Percentiles rank a stretch among this genome's conserved stretches.
phyloP scores from a whole-genome alignment of 2,113 vertebrate species.

The Pheucticus melanocephalus region DNA sequence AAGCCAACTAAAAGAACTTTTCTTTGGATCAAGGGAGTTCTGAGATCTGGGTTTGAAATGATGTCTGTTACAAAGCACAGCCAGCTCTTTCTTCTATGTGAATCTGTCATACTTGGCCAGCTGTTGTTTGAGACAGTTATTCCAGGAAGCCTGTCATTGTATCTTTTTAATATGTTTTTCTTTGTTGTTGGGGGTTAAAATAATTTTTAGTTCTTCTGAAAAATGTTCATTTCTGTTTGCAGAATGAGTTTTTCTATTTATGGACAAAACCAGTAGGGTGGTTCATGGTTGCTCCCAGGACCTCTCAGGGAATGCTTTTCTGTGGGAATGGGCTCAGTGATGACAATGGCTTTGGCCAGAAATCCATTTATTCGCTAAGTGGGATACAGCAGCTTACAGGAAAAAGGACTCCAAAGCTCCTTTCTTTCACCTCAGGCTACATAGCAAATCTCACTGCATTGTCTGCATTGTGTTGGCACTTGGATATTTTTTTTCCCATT shows the following conservation, averaged over 20 bases:
- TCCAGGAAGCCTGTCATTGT: conserved; percentile 15
- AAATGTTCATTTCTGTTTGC: not conserved
- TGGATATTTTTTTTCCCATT: not conserved
- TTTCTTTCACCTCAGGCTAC: not conserved
- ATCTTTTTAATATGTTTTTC: not conserved
- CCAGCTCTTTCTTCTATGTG: not conserved
- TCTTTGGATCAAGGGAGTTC: conserved; percentile 1
- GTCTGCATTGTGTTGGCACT: not conserved
- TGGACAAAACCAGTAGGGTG: not conserved
- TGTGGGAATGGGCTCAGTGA: not conserved
- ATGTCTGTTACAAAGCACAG: not conserved
- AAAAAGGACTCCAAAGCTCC: not conserved
- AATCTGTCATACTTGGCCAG: not conserved
- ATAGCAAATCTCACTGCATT: not conserved
- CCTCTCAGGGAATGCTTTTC: not conserved
- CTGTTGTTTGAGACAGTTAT: conserved; percentile 38
- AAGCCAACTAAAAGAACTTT: not conserved
- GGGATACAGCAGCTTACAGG: not conserved
- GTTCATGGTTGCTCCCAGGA: not conserved
- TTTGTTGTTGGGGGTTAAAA: not conserved
- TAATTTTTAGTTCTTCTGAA: not conserved
- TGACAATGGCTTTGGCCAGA: not conserved
- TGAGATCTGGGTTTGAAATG: conserved; percentile 22
- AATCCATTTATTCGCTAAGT: not conserved
- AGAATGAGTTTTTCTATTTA: not conserved